phyloP scores from a whole-genome alignment of 2,888 invertebrate genomes.

The Ichneumoninae sp. region DNA sequence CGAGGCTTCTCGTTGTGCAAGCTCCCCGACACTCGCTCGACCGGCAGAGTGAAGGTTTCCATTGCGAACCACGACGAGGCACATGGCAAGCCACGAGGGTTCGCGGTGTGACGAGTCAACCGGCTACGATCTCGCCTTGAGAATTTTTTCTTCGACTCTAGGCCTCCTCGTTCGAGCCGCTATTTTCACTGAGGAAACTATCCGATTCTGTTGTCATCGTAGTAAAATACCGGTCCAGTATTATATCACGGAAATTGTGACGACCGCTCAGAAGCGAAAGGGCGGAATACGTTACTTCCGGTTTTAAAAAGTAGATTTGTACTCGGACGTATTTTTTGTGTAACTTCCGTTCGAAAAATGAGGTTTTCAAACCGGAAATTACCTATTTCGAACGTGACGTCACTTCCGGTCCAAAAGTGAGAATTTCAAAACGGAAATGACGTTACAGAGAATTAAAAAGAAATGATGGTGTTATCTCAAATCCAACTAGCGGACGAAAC shows the following conservation, averaged over 20 bases:
- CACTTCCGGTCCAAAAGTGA: too few relatives aligned
- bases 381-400: too few relatives aligned
- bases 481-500: too few relatives aligned
- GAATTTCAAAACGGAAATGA: too few relatives aligned
- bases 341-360: too few relatives aligned
- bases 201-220: not conserved
- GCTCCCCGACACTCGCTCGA: conserved; percentile 5
- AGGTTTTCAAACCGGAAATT: too few relatives aligned
- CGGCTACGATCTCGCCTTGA: not conserved
- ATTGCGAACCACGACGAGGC: conserved; percentile 39
- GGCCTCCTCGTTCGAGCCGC: not conserved
- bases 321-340: too few relatives aligned
- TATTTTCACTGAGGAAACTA: not conserved
- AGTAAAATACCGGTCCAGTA: not conserved
- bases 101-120: conserved; percentile 37
- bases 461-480: too few relatives aligned
- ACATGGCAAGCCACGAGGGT: conserved; percentile 66
- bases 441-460: too few relatives aligned
- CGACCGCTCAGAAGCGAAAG: not conserved
- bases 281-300: too few relatives aligned
- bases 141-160: not conserved
- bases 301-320: not conserved
- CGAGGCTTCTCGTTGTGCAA: not conserved
- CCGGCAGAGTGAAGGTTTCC: conserved; percentile 15
- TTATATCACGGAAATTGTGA: not conserved